Percentiles rank a stretch among this genome's conserved stretches.
phyloP scores from a whole-genome alignment of 2,797 vertebrate genomes.

The Anisognathus igniventris region DNA sequence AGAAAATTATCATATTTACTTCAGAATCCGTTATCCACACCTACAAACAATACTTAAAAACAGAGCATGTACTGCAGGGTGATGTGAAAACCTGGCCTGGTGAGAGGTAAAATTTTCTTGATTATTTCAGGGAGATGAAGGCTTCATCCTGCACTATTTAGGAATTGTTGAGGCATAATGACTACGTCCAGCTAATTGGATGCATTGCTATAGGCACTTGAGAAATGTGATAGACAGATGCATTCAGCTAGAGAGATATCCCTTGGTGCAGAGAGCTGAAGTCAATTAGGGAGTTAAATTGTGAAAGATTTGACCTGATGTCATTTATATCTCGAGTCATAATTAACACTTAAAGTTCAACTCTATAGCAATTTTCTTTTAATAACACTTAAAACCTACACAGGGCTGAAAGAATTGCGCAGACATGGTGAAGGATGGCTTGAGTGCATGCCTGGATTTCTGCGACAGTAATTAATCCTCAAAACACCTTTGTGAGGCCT shows the following conservation, averaged over 20 bases:
- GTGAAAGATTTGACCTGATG: slow-evolving; percentile 41
- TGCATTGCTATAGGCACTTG: neutral
- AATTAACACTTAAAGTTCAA: slow-evolving; percentile 59
- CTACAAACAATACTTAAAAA: neutral
- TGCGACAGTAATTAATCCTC: neutral
- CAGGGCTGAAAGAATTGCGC: slow-evolving; percentile 23
- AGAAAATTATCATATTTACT: neutral
- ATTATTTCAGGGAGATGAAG: neutral
- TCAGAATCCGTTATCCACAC: neutral
- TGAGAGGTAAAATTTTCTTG: neutral
- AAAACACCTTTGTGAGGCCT: neutral
- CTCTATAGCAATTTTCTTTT: slow-evolving; percentile 36
- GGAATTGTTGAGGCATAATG: neutral
- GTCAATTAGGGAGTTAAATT: slow-evolving; percentile 44
- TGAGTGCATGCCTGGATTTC: slow-evolving; percentile 7
- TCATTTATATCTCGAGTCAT: slow-evolving; percentile 30
- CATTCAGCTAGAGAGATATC: slow-evolving; percentile 3
- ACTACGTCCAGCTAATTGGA: neutral
- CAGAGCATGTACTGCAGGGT: neutral
- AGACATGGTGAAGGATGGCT: slow-evolving; percentile 25
- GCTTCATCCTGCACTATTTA: neutral
- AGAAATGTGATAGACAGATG: slow-evolving; percentile 29
- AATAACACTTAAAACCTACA: slow-evolving; percentile 32
- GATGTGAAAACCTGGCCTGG: neutral
- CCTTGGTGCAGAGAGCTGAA: neutral